Base-by-base conservation (phyloP, 2,113 vertebrate genomes). In the Muscicapa adusta region DNA sequence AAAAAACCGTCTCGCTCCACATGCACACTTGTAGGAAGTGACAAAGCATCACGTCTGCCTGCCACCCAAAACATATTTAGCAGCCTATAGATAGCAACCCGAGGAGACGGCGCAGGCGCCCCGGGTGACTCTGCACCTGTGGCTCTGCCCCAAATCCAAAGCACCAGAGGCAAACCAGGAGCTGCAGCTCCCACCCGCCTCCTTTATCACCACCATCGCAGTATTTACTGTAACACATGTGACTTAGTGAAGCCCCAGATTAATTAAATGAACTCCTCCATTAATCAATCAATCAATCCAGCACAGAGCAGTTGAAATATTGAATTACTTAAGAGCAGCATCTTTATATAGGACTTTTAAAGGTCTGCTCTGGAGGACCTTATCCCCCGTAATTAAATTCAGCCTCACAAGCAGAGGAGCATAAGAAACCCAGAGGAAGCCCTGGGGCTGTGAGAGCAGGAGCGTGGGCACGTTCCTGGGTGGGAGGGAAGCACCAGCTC, bases 241-340 rank as follows among this genome's bases (percentile, higher is more conserved):
- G 96, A 95, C 96, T 94, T 88, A 92, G 95, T 95, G 95, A 95
- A 94, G 95, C 85, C 76, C 53, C n/a, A 18, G 83, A 97, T 96
- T 96, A 96, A 96, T 97, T 95, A 95, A 93, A 96, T 95, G 92
- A 96, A 95, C 94, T 95, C 91, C 70, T 72, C 96, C 96, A 97
- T 96, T 96, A 96, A 96, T 96, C 95, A 95, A 95, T 97, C 94
- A 94, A 97, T 97, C 96, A 97, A 96, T 95, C 93, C 89, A 17
- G 91, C 74, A 80, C 89, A 96, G 94, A 94, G 93, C 94, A 96
- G 94, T 93, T 96, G 96, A 97, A 95, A 96, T 96, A 97, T 95
- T 96, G 94, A 97, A 95, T 95, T 97, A 97, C 95, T 96, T 95
- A 96, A 89, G 93, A 94, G 74, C 91, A 95, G 87, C 94, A 96